Evolutionary conservation across 1,140 invertebrate species (phyloP).

Genomic region (Pogonomyrmex barbatus): DNA sequence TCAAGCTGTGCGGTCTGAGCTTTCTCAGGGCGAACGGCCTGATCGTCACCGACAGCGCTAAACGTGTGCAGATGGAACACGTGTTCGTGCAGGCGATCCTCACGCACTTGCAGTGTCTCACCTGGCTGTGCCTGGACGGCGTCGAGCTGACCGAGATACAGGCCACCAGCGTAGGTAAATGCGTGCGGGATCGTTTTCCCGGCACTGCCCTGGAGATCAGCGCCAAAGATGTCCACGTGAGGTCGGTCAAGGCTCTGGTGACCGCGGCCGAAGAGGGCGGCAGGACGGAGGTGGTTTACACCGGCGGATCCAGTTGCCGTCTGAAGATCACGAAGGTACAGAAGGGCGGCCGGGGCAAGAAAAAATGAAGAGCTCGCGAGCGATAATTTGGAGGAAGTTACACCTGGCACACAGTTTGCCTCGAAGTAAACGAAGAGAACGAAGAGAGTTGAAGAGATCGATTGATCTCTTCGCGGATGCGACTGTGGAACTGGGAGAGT

Average conservation of each 20-base stretch:
- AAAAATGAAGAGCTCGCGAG: slow-evolving; percentile 72
- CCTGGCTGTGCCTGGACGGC: slow-evolving; percentile 84
- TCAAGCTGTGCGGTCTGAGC: slow-evolving; percentile 82
- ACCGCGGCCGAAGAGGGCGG: slow-evolving; percentile 83
- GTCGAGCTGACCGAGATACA: slow-evolving; percentile 82
- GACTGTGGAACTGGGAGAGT: background rate
- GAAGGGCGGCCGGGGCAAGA: slow-evolving; percentile 76
- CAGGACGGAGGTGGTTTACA: slow-evolving; percentile 83
- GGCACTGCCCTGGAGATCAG: slow-evolving; percentile 83
- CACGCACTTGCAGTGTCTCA: slow-evolving; percentile 82
- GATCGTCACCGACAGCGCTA: slow-evolving; percentile 82
- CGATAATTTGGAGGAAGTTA: slow-evolving; percentile 33
- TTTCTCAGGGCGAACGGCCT: slow-evolving; percentile 82
- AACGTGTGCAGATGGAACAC: slow-evolving; percentile 83
- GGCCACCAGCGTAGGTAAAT: slow-evolving; percentile 82
- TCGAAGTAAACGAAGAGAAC: background rate
- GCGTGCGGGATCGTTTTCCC: slow-evolving; percentile 83
- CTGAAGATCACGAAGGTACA: slow-evolving; percentile 79
- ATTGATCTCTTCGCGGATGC: slow-evolving; percentile 36
- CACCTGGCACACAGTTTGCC: slow-evolving; percentile 41
- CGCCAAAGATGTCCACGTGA: slow-evolving; percentile 83
- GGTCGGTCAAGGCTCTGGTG: slow-evolving; percentile 83
- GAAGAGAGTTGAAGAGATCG: background rate
- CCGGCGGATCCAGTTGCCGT: slow-evolving; percentile 82
- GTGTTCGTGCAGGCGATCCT: slow-evolving; percentile 83